Evolutionary conservation across 2,797 vertebrate genomes (phyloP).

Genomic region (Aselliscus stoliczkanus): DNA sequence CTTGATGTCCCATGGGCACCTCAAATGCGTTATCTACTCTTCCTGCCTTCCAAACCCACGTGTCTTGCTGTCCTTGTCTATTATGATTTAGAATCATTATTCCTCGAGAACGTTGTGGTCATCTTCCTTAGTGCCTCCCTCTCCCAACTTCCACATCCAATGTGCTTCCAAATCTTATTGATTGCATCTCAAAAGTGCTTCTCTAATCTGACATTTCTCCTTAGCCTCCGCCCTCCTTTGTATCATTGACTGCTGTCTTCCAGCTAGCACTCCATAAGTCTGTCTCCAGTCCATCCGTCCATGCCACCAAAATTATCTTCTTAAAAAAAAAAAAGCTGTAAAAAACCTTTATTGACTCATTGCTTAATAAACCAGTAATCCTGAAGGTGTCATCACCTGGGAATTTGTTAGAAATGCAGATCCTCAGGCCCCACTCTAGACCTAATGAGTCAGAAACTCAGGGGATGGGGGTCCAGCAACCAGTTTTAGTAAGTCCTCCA

Average conservation of each 20-base stretch:
- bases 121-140: background rate
- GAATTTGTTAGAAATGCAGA: background rate
- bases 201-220: background rate
- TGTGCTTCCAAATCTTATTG: background rate
- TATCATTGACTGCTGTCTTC: background rate
- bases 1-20: background rate
- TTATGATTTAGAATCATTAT: background rate
- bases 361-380: background rate
- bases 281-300: background rate
- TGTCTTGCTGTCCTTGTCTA: background rate
- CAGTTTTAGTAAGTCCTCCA: background rate
- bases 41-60: background rate
- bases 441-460: background rate
- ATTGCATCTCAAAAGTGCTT: background rate
- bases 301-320: background rate
- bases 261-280: background rate
- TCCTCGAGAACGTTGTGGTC: background rate
- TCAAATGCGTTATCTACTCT: background rate
- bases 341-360: background rate
- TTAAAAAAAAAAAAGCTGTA: background rate
- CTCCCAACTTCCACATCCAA: background rate
- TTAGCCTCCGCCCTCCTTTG: background rate
- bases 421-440: background rate
- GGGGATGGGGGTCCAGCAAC: background rate
- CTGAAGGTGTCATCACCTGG: too few species aligned